phyloP scores from a whole-genome alignment of 2,888 invertebrate genomes.

The Caenorhabditis sp. region DNA sequence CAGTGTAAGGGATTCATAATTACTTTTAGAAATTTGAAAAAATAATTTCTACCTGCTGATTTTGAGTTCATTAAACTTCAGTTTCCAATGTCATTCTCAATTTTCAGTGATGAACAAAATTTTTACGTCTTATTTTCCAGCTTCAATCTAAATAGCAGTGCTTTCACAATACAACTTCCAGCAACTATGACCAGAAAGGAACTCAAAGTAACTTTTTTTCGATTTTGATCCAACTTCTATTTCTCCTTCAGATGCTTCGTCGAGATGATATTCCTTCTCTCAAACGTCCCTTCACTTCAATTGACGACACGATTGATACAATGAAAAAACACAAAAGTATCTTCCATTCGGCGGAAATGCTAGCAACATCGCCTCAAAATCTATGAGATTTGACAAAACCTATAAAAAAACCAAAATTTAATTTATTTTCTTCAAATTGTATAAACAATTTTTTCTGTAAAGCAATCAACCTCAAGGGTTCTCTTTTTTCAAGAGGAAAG shows the following conservation, averaged over 20 bases:
- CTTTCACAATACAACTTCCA: conserved; percentile 37
- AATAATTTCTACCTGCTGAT: too few species aligned
- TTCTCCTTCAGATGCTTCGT: conserved; percentile 29
- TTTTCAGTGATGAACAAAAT: background rate
- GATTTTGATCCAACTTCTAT: background rate
- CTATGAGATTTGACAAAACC: background rate
- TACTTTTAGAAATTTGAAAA: too few species aligned
- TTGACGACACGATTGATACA: conserved; percentile 32
- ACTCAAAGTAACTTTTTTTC: conserved; percentile 20
- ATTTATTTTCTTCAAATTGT: background rate
- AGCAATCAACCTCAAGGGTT: too few species aligned
- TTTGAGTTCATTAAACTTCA: too few species aligned
- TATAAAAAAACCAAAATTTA: background rate
- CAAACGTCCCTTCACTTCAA: conserved; percentile 18
- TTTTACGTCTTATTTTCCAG: background rate
- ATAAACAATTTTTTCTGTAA: too few species aligned
- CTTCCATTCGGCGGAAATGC: conserved; percentile 51
- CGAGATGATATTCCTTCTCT: conserved; percentile 25
- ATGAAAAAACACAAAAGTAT: conserved; percentile 44
- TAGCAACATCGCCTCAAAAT: conserved; percentile 20
- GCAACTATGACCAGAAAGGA: conserved; percentile 39
- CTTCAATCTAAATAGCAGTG: background rate
- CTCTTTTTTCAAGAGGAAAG: too few species aligned
- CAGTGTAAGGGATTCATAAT: too few species aligned
- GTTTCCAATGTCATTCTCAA: too few species aligned